Percentiles rank a stretch among this genome's conserved stretches.
These are phyloP conservation scores for Monopis laevigella DNA, from an alignment of 2,888 invertebrate genomes.

Conservation along the genomic window DNA sequence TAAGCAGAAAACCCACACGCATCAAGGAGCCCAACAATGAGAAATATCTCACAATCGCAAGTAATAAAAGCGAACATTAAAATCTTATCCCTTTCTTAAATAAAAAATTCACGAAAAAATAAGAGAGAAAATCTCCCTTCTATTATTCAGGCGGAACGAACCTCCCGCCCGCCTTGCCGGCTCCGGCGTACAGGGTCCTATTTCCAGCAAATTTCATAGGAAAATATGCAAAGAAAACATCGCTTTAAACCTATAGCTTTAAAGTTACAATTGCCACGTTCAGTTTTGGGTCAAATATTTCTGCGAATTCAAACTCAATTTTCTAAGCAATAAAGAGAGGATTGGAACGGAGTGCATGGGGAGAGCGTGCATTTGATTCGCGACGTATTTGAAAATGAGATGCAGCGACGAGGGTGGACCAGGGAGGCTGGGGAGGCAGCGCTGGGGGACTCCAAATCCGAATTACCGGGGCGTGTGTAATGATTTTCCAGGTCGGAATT, in stretches of 20 bases:
- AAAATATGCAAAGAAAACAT: slow-evolving; percentile 47
- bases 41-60: slow-evolving; percentile 53
- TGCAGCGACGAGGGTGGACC: slow-evolving; percentile 44
- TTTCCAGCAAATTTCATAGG: slow-evolving; percentile 22
- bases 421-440: slow-evolving; percentile 22
- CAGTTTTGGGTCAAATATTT: slow-evolving; percentile 22
- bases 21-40: slow-evolving; percentile 54
- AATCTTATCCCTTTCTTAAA: slow-evolving; percentile 69
- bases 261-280: slow-evolving; percentile 46
- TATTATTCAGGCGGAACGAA: slow-evolving; percentile 44
- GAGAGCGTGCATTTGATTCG: slow-evolving; percentile 31
- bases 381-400: slow-evolving; percentile 62
- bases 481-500: slow-evolving; percentile 64
- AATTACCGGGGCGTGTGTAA: slow-evolving; percentile 66
- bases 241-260: slow-evolving; percentile 43
- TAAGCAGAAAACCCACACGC: slow-evolving; percentile 62
- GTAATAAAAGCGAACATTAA: slow-evolving; percentile 65
- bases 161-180: slow-evolving; percentile 22
- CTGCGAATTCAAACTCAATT: slow-evolving; percentile 27
- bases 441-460: slow-evolving; percentile 55
- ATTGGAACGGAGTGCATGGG: slow-evolving; percentile 26
- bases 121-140: slow-evolving; percentile 51
- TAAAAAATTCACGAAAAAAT: slow-evolving; percentile 68
- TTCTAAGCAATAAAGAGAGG: slow-evolving; percentile 32
- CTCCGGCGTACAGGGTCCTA: slow-evolving; percentile 21